These are phyloP conservation scores for Ormia ochracea DNA, from an alignment of 2,888 invertebrate genomes.

Conservation along the genomic window DNA sequence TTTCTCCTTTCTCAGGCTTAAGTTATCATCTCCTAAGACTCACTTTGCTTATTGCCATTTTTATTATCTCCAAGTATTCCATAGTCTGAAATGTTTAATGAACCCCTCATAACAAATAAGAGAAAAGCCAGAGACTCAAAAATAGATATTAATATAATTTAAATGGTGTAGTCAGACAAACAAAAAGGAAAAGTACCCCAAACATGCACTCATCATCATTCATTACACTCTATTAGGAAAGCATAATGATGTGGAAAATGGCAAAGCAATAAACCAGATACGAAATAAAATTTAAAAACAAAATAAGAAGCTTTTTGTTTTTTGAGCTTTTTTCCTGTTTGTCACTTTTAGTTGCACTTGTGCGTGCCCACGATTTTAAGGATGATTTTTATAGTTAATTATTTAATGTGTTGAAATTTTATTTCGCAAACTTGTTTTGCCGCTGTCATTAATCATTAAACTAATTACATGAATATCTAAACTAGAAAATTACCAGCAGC, in stretches of 20 bases:
- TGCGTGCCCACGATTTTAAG: not conserved
- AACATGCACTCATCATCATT: constrained; percentile 10
- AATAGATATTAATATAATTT: not conserved
- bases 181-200: not conserved
- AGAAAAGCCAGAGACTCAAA: not conserved
- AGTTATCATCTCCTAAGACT: not conserved
- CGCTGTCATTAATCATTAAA: constrained; percentile 47
- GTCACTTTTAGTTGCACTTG: not conserved
- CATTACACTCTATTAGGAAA: not conserved
- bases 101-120: not conserved
- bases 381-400: not conserved
- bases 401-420: not conserved
- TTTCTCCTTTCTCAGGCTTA: too few relatives aligned
- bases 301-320: too few relatives aligned
- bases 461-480: constrained; percentile 29
- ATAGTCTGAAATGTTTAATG: not conserved
- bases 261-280: constrained; percentile 20
- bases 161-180: not conserved
- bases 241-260: constrained; percentile 39
- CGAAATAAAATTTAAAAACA: not conserved
- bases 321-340: not conserved
- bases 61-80: not conserved
- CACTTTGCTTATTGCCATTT: not conserved
- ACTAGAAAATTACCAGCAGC: not conserved
- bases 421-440: not conserved